phyloP scores from a whole-genome alignment of 2,888 invertebrate species.

The Drosophila rubida region DNA sequence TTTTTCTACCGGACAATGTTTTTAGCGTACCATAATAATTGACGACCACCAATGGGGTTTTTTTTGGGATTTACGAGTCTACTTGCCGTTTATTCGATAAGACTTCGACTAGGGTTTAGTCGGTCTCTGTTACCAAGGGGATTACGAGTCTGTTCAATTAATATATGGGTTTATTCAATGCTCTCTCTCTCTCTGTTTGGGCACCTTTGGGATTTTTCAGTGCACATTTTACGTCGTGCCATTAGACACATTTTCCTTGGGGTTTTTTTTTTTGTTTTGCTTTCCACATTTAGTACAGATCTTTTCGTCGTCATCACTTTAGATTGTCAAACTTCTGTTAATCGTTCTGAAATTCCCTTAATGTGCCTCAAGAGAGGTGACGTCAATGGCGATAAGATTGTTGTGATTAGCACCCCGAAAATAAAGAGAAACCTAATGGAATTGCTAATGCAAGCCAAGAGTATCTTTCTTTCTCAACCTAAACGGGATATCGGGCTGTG shows the following conservation, averaged over 20 bases:
- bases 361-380: constrained; percentile 18
- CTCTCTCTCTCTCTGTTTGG: not conserved
- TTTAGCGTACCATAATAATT: constrained; percentile 33
- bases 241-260: not conserved
- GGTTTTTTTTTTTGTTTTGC: not conserved
- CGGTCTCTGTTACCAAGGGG: constrained; percentile 12
- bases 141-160: not conserved
- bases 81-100: constrained; percentile 35
- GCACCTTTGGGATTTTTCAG: not conserved
- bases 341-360: constrained; percentile 51
- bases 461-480: not conserved
- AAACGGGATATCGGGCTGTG: not conserved
- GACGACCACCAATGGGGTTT: constrained; percentile 69
- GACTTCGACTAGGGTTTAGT: constrained; percentile 4
- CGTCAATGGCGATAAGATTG: constrained; percentile 24
- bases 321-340: constrained; percentile 19
- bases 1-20: constrained; percentile 15
- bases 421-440: not conserved
- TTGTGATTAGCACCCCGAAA: constrained; percentile 4
- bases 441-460: constrained; percentile 1
- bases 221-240: not conserved
- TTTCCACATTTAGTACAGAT: not conserved
- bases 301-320: not conserved
- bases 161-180: not conserved
- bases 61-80: constrained; percentile 42